Conservation (phyloP, 2,797 vertebrate genomes). For the Danio albolineatus region DNA sequence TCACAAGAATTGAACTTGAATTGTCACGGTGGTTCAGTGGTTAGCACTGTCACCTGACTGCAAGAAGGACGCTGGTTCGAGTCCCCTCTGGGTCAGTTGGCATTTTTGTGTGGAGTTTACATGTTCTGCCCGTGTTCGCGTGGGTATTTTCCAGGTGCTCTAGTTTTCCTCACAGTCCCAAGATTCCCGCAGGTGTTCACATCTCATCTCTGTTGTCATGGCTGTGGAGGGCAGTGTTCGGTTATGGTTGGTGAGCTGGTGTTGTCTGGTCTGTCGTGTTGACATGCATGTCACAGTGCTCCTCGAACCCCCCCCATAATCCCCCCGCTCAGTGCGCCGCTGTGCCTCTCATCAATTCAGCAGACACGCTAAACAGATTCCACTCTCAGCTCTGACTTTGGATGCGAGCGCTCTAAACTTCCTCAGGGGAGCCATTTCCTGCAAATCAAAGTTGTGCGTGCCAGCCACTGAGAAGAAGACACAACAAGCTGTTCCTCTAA, state of each 20-base stretch:
- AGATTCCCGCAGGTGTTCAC: background rate
- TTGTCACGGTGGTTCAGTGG: too few species aligned
- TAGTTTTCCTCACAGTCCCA: too few species aligned
- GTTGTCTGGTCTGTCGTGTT: constrained; percentile 40
- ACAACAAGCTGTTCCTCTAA: constrained; percentile 49
- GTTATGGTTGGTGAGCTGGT: constrained; percentile 24
- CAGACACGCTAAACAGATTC: constrained; percentile 62
- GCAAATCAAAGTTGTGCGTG: constrained; percentile 54
- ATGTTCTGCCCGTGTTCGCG: too few species aligned
- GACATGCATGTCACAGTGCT: constrained; percentile 39
- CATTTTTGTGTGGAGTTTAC: too few species aligned
- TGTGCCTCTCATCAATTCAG: constrained; percentile 54
- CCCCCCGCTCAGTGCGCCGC: constrained; percentile 30
- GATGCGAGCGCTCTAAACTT: constrained; percentile 44
- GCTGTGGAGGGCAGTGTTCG: constrained; percentile 15
- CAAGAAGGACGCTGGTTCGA: too few species aligned
- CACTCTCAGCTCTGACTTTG: constrained; percentile 60
- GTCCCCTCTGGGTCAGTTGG: too few species aligned
- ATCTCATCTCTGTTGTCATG: constrained; percentile 4
- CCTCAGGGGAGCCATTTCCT: constrained; percentile 61
- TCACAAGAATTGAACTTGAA: too few species aligned
- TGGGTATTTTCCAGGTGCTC: too few species aligned
- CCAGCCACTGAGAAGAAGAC: constrained; percentile 38
- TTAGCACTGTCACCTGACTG: too few species aligned
- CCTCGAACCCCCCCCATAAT: constrained; percentile 26